phyloP scores from a whole-genome alignment of 2,888 invertebrate genomes.

The Drosophila falleni region DNA sequence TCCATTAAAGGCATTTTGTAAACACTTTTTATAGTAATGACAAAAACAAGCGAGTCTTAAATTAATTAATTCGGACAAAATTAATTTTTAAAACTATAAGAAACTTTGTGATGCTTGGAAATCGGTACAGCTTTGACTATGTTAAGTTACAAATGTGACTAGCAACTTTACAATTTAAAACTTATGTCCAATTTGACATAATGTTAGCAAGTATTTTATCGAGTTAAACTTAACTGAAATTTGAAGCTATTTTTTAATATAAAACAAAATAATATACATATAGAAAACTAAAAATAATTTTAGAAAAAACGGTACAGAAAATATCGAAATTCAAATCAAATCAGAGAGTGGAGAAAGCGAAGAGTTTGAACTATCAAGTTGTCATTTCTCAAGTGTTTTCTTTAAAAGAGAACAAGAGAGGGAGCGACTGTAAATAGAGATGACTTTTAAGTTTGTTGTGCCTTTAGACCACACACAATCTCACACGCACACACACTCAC shows the following conservation, averaged over 20 bases:
- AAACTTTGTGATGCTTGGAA: too few species aligned
- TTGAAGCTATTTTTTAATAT: too few species aligned
- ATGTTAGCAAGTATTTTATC: too few species aligned
- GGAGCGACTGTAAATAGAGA: slow-evolving; percentile 55
- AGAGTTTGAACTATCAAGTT: slow-evolving; percentile 16
- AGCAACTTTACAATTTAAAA: too few species aligned
- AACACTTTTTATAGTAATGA: slow-evolving; percentile 54
- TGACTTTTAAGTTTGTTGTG: slow-evolving; percentile 61
- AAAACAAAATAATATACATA: too few species aligned
- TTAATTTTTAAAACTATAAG: too few species aligned
- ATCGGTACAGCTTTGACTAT: too few species aligned
- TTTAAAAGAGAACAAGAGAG: background rate
- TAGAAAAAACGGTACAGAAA: background rate
- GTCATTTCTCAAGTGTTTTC: slow-evolving; percentile 39
- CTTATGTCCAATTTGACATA: too few species aligned
- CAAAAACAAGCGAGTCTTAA: slow-evolving; percentile 55
- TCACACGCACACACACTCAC: slow-evolving; percentile 4
- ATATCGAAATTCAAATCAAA: slow-evolving; percentile 22
- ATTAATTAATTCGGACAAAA: slow-evolving; percentile 56
- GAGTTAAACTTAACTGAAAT: too few species aligned
- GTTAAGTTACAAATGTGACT: too few species aligned
- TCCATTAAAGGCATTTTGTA: slow-evolving; percentile 40
- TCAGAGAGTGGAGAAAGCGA: background rate
- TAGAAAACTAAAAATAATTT: too few species aligned
- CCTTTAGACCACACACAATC: slow-evolving; percentile 37